A percentile compares a stretch with the other conserved stretches of the same genome.
Evolutionary conservation across 1,140 invertebrate species (phyloP).

Genomic region (Drosophila albomicans): DNA sequence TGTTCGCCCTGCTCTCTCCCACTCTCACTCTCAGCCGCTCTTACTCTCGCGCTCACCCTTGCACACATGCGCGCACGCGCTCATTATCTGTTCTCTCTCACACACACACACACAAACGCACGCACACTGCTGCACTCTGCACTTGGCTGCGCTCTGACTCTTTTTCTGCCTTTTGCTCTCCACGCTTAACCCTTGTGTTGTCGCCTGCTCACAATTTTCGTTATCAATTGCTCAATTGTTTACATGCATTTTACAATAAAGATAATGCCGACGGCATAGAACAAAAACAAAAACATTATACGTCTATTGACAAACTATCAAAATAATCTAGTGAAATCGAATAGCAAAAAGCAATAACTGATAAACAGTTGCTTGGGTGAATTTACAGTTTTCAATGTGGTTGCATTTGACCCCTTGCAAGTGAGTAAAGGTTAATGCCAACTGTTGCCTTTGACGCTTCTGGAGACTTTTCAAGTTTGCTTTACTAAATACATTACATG

Average conservation of each 20-base stretch:
- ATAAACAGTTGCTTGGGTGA: too few relatives aligned
- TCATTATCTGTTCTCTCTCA: constrained; percentile 40
- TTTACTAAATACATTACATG: constrained; percentile 22
- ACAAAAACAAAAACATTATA: not conserved
- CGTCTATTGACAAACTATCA: constrained; percentile 1
- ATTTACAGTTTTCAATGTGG: not conserved
- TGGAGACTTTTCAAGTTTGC: constrained; percentile 11
- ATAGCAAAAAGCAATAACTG: too few relatives aligned
- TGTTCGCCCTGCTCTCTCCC: constrained; percentile 7
- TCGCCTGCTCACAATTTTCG: not conserved
- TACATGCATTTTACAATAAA: constrained; percentile 31
- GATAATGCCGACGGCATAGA: constrained; percentile 25
- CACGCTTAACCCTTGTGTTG: constrained; percentile 48
- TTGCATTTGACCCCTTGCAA: not conserved
- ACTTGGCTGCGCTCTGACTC: constrained; percentile 14
- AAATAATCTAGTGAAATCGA: not conserved
- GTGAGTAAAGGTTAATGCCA: constrained; percentile 26
- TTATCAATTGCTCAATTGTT: constrained; percentile 43
- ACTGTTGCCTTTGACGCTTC: constrained; percentile 21
- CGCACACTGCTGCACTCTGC: constrained; percentile 55
- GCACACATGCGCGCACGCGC: constrained; percentile 31
- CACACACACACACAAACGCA: constrained; percentile 6
- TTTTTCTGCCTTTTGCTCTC: constrained; percentile 19
- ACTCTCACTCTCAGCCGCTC: constrained; percentile 6
- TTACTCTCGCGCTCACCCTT: constrained; percentile 10